phyloP scores from a whole-genome alignment of 2,797 vertebrate species.

The Cirrhinus mrigala region DNA sequence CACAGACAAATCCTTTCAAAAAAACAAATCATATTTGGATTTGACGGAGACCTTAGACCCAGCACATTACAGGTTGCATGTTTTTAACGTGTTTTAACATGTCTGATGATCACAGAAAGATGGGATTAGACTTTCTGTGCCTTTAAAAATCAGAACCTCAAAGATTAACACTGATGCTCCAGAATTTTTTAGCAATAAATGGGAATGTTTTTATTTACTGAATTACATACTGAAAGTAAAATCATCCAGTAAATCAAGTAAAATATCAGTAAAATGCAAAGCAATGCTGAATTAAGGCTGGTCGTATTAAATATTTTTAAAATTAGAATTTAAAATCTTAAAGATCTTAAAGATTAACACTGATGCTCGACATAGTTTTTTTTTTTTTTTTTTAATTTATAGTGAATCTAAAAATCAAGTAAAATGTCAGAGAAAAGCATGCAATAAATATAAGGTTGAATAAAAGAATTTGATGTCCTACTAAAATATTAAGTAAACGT shows the following conservation, averaged over 20 bases:
- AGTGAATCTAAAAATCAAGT: not conserved
- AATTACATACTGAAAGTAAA: not conserved
- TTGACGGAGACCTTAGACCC: not conserved
- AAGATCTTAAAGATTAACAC: too few species aligned
- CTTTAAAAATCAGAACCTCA: not conserved
- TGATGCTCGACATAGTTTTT: too few species aligned
- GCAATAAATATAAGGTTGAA: too few species aligned
- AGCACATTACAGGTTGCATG: not conserved
- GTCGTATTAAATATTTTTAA: not conserved
- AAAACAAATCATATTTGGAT: constrained; percentile 15
- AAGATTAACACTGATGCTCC: not conserved
- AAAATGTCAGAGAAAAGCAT: not conserved
- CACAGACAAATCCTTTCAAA: constrained; percentile 30
- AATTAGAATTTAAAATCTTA: too few species aligned
- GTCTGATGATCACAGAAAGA: not conserved
- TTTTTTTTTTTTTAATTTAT: too few species aligned
- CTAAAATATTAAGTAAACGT: not conserved
- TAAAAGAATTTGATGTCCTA: too few species aligned
- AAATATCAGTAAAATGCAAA: not conserved
- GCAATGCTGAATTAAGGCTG: too few species aligned
- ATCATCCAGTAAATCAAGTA: not conserved
- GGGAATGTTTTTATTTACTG: not conserved
- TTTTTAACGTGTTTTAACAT: not conserved
- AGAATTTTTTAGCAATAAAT: not conserved
- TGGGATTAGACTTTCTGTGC: not conserved